phyloP scores from a whole-genome alignment of 2,888 invertebrate species.

The Hymenopus coronatus region DNA sequence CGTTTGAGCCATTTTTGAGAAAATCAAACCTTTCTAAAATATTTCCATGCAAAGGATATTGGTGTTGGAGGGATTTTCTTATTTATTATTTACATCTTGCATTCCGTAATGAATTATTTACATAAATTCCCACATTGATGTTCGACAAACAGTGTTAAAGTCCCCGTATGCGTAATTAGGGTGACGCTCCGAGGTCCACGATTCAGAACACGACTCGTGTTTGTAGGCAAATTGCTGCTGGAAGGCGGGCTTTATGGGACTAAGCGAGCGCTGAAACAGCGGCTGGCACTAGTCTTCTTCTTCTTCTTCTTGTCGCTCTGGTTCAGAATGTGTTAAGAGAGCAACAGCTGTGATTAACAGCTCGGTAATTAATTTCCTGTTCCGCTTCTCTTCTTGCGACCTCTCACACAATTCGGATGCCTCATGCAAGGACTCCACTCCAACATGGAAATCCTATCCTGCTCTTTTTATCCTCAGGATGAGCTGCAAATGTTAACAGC shows the following conservation, averaged over 20 bases:
- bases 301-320: neutral
- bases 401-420: neutral
- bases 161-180: too few relatives aligned
- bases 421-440: neutral
- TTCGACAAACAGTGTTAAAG: too few relatives aligned
- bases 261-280: neutral
- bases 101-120: too few relatives aligned
- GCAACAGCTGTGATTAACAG: slow-evolving; percentile 26
- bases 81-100: too few relatives aligned
- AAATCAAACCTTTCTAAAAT: too few relatives aligned
- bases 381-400: neutral
- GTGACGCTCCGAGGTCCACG: too few relatives aligned
- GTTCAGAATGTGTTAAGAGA: neutral
- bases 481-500: neutral
- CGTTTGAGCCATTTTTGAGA: too few relatives aligned
- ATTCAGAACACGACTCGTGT: neutral
- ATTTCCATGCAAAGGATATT: too few relatives aligned
- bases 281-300: neutral
- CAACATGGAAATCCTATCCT: neutral
- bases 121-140: too few relatives aligned
- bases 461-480: neutral
- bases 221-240: neutral
- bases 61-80: too few relatives aligned
- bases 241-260: neutral
- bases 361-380: slow-evolving; percentile 24